Base-by-base conservation (phyloP, 53 echinoderm and acorn worm genomes). In the Paracentrotus lividus region DNA sequence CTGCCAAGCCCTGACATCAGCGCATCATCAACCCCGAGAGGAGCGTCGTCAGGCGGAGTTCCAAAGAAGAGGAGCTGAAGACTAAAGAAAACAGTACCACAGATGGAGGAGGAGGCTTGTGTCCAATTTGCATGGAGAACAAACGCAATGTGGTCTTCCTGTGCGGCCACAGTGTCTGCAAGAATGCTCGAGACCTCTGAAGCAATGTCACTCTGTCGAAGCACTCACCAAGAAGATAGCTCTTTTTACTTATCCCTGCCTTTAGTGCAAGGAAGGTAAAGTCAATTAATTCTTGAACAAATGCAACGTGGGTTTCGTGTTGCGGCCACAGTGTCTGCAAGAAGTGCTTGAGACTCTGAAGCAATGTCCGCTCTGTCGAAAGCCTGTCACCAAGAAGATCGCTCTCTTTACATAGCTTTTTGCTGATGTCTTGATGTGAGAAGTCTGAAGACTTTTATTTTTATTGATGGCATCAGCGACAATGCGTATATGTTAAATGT, bases 121-220 rank as follows among this genome's bases (percentile, higher is more conserved):
- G 99, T 88, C 94, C 95, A 72, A 98, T 98, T 93, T 98, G 99
- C 92, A 97, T 97, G 99, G 99, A 98, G 93, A 95, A 90, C 42
- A 96, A 96, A 85, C 90, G 96, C 13, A 95, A 97, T 29, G 90
- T 94, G 23, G 99, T 95, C 0, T 97, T 98, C 92, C 96, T 98
- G 12, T 98, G 99, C 40, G 99, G 99, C 24, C 99, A 98, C 89
- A 94, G 94, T 88, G 95, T 96, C 53, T 98, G 99, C 92, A 97
- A 97, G 94, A 97, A 96, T 98, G 99, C 52, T 92, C 96, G 85
- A 95, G 97, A 69, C 89, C 99, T 5, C 96, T 97, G 64, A 97
- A 97, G 90, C 94, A 94, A 49, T 97, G 97, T 75, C 97, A 97
- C 96, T 97, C 88, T 97, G 97, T 61, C 90, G 97, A 1, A 97